Percentiles rank a stretch among this genome's conserved stretches.
phyloP scores from a whole-genome alignment of 2,888 invertebrate genomes.

The Germaria angustata region DNA sequence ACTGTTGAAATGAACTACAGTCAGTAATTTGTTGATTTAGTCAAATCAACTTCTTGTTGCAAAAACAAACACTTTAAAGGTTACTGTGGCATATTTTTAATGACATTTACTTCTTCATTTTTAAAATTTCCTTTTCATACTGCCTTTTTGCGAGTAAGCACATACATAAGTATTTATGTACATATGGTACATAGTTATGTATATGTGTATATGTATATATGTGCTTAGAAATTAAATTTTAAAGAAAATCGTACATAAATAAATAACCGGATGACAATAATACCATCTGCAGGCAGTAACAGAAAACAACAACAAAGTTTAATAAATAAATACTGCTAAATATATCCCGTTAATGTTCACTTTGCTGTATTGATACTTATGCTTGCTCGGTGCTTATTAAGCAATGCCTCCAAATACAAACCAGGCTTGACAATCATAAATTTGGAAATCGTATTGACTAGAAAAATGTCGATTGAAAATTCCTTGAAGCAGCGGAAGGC shows the following conservation, averaged over 20 bases:
- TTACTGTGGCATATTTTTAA: constrained; percentile 44
- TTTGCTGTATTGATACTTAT: constrained; percentile 21
- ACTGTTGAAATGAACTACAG: constrained; percentile 8
- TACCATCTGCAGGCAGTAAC: not conserved
- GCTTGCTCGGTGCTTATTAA: not conserved
- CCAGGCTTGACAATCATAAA: not conserved
- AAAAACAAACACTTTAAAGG: constrained; percentile 22
- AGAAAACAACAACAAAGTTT: not conserved
- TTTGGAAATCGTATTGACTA: not conserved
- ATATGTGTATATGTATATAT: not conserved
- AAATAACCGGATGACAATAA: constrained; percentile 51
- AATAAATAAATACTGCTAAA: constrained; percentile 35
- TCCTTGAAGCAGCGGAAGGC: no score
- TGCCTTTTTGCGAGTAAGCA: not conserved
- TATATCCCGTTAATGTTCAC: constrained; percentile 30
- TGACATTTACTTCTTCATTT: constrained; percentile 17
- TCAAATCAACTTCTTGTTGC: constrained; percentile 18
- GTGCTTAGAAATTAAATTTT: not conserved
- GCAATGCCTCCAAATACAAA: not conserved
- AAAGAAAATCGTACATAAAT: constrained; percentile 20
- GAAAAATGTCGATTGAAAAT: not conserved
- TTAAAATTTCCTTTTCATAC: not conserved
- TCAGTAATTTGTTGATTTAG: not conserved
- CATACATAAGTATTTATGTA: not conserved
- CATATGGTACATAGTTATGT: not conserved